A percentile compares a stretch with the other conserved stretches of the same genome.
These are phyloP conservation scores for Mandrillus leucophaeus DNA, from an alignment of 2,113 vertebrate genomes.

Conservation along the genomic window DNA sequence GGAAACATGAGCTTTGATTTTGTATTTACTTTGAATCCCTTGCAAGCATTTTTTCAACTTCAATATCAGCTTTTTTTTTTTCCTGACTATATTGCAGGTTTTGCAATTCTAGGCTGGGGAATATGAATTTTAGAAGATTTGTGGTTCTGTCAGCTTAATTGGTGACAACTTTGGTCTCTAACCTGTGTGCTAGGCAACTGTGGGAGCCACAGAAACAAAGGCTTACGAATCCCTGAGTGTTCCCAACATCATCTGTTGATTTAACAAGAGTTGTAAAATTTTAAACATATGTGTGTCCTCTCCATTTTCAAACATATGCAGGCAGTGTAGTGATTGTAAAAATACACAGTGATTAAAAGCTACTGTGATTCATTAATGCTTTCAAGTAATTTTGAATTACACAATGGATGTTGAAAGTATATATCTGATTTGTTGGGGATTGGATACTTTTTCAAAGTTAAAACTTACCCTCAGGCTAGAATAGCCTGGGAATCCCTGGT, in stretches of 20 bases:
- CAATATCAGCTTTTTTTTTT: background rate
- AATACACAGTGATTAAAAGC: background rate
- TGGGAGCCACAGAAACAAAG: background rate
- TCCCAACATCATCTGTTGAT: background rate
- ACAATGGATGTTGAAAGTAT: background rate
- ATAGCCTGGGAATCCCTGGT: background rate
- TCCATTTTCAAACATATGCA: background rate
- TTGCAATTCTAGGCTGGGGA: background rate
- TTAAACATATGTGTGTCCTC: background rate
- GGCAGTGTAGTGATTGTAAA: background rate
- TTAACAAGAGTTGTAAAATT: background rate
- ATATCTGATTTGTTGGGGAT: background rate
- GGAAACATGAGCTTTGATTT: background rate
- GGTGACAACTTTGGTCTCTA: background rate
- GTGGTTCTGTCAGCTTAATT: background rate
- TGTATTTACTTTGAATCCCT: background rate
- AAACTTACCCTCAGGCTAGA: background rate
- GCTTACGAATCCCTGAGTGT: background rate
- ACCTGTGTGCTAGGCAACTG: background rate
- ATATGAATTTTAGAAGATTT: background rate
- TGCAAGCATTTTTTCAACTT: background rate
- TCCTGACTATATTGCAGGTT: background rate
- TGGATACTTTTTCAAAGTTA: background rate
- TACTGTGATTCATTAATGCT: background rate
- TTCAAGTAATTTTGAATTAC: slow-evolving; percentile 7